Conservation (phyloP, 2,113 vertebrate genomes). For the Probosciger aterrimus region DNA sequence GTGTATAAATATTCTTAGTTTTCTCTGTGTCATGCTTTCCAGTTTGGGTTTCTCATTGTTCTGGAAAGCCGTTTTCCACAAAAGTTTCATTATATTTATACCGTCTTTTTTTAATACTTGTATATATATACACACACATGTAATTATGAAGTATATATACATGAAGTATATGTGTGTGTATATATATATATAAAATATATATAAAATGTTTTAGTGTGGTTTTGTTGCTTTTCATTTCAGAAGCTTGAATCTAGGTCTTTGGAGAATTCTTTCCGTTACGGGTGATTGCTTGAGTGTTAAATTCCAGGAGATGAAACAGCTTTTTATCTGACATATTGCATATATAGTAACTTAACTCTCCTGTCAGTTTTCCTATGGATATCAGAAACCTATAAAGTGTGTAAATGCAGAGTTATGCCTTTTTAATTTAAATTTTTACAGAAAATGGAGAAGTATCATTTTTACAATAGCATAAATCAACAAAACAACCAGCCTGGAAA, state of each 20-base stretch:
- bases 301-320: not conserved
- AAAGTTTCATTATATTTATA: not conserved
- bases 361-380: not conserved
- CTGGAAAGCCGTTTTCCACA: not conserved
- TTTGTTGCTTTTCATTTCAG: not conserved
- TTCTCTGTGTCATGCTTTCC: not conserved
- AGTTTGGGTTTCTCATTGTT: not conserved
- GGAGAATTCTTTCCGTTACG: not conserved
- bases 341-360: not conserved
- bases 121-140: not conserved
- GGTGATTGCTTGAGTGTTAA: not conserved
- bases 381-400: not conserved
- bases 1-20: not conserved
- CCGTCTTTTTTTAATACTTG: not conserved
- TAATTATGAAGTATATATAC: not conserved
- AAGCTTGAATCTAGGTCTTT: not conserved
- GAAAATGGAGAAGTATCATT: not conserved
- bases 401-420: not conserved
- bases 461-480: not conserved
- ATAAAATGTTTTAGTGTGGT: not conserved
- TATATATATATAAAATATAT: not conserved
- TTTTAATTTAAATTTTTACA: not conserved
- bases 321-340: not conserved
- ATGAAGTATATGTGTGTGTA: not conserved
- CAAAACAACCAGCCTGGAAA: not conserved